phyloP scores from a whole-genome alignment of 2,888 invertebrate species.

The Xanthia icteritia region DNA sequence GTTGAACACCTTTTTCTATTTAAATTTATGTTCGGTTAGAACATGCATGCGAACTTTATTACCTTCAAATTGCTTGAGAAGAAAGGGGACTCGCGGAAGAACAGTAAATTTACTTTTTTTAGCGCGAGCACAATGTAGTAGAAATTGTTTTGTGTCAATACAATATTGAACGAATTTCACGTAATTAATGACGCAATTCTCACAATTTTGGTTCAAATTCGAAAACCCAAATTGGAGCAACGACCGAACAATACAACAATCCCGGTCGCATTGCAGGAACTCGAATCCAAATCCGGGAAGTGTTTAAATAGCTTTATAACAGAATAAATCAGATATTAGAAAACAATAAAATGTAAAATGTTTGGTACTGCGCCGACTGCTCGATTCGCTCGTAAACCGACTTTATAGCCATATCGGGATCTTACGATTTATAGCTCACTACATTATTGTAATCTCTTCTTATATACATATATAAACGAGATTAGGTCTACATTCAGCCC shows the following conservation, averaged over 20 bases:
- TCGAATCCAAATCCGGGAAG: conserved; percentile 38
- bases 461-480: conserved; percentile 49
- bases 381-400: conserved; percentile 62
- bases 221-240: conserved; percentile 15
- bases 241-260: conserved; percentile 38
- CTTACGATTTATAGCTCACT: conserved; percentile 66
- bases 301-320: conserved; percentile 44
- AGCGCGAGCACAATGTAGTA: neutral
- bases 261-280: conserved; percentile 22
- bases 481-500: conserved; percentile 43
- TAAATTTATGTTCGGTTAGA: conserved; percentile 50
- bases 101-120: neutral
- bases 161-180: neutral
- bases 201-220: conserved; percentile 34
- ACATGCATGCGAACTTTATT: conserved; percentile 50
- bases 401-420: conserved; percentile 66
- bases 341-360: conserved; percentile 64
- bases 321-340: conserved; percentile 59
- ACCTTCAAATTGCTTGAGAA: conserved; percentile 44
- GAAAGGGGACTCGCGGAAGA: neutral
- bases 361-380: conserved; percentile 47
- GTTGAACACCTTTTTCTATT: conserved; percentile 60
- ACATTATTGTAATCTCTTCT: conserved; percentile 66
- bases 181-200: conserved; percentile 23
- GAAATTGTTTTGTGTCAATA: neutral